phyloP scores from a whole-genome alignment of 2,888 invertebrate genomes.

The Pammene fasciana region DNA sequence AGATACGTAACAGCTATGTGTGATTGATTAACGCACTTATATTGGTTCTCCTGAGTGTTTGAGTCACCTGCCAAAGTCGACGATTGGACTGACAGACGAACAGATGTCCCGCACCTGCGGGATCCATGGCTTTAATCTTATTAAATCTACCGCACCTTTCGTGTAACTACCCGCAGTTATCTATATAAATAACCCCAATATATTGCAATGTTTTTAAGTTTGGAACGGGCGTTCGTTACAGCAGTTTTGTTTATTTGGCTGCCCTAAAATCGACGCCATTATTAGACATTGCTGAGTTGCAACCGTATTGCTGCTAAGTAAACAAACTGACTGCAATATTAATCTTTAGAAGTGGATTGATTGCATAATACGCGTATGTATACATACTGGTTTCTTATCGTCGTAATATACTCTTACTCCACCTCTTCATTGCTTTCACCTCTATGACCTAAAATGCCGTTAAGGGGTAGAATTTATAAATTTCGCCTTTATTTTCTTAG shows the following conservation, averaged over 20 bases:
- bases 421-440: too few species aligned
- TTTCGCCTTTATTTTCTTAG: not conserved
- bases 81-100: not conserved
- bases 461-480: too few species aligned
- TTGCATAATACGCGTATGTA: too few species aligned
- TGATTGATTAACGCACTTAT: not conserved
- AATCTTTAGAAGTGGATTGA: not conserved
- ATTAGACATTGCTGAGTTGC: not conserved
- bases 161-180: slow-evolving; percentile 5
- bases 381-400: too few species aligned
- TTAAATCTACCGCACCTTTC: slow-evolving; percentile 18
- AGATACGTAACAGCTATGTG: not conserved
- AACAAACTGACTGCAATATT: too few species aligned
- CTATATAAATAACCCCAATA: not conserved
- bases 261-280: not conserved
- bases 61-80: not conserved
- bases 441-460: too few species aligned
- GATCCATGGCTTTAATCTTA: slow-evolving; percentile 13
- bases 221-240: not conserved
- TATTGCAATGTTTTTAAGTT: not conserved
- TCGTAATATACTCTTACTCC: too few species aligned
- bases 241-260: slow-evolving; percentile 5
- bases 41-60: not conserved
- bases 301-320: not conserved
- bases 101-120: slow-evolving; percentile 30